A percentile compares a stretch with the other conserved stretches of the same genome.
These are phyloP conservation scores for Elephantulus edwardii DNA, from an alignment of 2,113 vertebrate species.

Conservation along the genomic window DNA sequence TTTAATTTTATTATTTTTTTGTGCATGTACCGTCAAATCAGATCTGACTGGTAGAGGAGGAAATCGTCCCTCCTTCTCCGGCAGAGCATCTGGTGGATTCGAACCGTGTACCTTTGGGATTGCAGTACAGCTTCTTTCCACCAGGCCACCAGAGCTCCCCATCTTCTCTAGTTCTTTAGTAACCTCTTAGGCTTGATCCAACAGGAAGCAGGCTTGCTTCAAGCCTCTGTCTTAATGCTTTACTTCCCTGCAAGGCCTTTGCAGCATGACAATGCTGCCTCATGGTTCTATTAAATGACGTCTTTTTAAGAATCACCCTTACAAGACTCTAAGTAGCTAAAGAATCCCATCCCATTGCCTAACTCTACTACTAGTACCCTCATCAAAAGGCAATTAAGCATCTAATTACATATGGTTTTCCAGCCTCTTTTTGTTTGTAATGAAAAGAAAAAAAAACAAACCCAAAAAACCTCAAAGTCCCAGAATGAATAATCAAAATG, in stretches of 20 bases:
- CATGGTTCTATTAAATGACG: background rate
- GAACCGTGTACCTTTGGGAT: too few species aligned
- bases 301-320: background rate
- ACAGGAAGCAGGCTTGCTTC: too few species aligned
- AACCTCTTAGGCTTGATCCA: background rate
- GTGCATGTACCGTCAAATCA: too few species aligned
- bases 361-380: slow-evolving; percentile 14
- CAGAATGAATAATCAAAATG: background rate
- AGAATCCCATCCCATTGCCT: background rate
- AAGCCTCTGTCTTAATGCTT: too few species aligned
- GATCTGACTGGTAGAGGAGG: too few species aligned
- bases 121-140: too few species aligned
- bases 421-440: background rate
- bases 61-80: too few species aligned
- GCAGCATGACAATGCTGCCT: background rate
- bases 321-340: background rate
- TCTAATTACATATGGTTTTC: slow-evolving; percentile 43
- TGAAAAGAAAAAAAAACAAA: too few species aligned
- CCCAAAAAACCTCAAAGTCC: slow-evolving; percentile 1
- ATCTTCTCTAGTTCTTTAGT: background rate
- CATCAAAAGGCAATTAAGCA: slow-evolving; percentile 41
- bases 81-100: too few species aligned
- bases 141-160: too few species aligned
- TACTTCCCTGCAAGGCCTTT: background rate
- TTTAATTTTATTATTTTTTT: too few species aligned